phyloP scores from a whole-genome alignment of 2,797 vertebrate species.

The Lophotriccus pileatus region DNA sequence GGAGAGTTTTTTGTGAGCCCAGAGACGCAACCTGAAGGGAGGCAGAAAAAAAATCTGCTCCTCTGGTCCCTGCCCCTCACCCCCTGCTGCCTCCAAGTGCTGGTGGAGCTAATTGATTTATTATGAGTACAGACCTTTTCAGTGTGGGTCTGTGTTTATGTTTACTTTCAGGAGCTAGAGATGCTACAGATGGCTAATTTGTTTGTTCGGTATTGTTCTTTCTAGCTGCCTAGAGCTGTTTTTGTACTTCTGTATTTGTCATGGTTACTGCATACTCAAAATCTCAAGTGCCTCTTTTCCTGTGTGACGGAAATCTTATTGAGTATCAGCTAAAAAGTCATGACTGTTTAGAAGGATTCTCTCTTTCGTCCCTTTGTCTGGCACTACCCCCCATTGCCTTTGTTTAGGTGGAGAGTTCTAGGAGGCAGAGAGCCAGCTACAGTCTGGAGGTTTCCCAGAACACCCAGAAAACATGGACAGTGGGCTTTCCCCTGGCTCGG shows the following conservation, averaged over 20 bases:
- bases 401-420: neutral
- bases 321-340: slow-evolving; percentile 20
- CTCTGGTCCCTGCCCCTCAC: neutral
- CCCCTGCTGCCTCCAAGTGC: neutral
- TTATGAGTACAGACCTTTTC: neutral
- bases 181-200: slow-evolving; percentile 64
- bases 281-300: slow-evolving; percentile 60
- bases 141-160: slow-evolving; percentile 29
- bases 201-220: slow-evolving; percentile 56
- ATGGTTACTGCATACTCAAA: slow-evolving; percentile 62
- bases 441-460: neutral
- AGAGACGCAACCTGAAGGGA: neutral
- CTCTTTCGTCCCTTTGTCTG: neutral
- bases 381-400: neutral
- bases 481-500: neutral
- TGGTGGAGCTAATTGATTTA: neutral
- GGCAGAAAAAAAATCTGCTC: neutral
- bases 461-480: neutral
- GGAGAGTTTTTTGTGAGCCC: neutral
- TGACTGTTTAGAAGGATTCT: neutral
- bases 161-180: slow-evolving; percentile 57
- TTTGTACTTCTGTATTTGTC: slow-evolving; percentile 56
- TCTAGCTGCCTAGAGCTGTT: slow-evolving; percentile 58
- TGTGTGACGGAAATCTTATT: neutral
- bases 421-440: neutral